A percentile compares a stretch with the other conserved stretches of the same genome.
Evolutionary conservation across 2,888 invertebrate genomes (phyloP).

Genomic region (Agapostemon virescens): DNA sequence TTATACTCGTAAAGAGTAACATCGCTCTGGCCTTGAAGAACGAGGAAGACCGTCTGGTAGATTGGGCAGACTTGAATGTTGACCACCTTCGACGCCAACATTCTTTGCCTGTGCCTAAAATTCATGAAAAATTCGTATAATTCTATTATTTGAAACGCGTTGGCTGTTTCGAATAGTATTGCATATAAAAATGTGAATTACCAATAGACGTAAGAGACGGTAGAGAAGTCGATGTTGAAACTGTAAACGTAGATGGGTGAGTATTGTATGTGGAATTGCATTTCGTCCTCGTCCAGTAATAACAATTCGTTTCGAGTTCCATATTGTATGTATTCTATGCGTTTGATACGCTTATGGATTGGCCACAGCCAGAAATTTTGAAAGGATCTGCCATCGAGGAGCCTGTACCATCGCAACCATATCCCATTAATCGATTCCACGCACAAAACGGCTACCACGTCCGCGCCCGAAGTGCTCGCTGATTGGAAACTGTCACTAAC

Average conservation of each 20-base stretch:
- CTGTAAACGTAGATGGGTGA: constrained; percentile 76
- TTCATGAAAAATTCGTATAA: too few species aligned
- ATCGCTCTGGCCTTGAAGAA: constrained; percentile 54
- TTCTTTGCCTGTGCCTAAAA: constrained; percentile 64
- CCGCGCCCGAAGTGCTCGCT: not conserved
- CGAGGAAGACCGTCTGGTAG: constrained; percentile 57
- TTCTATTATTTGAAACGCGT: not conserved
- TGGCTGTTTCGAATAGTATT: not conserved
- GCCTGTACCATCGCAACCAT: constrained; percentile 75
- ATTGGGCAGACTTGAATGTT: constrained; percentile 66
- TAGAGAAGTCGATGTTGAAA: constrained; percentile 67
- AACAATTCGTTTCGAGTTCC: constrained; percentile 69
- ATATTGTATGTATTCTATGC: constrained; percentile 69
- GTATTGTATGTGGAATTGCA: constrained; percentile 45
- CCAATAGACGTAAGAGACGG: constrained; percentile 70
- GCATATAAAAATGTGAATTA: constrained; percentile 58
- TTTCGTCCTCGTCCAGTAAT: constrained; percentile 64
- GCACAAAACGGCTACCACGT: constrained; percentile 68
- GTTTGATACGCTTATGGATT: constrained; percentile 64
- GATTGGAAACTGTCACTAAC: constrained; percentile 26
- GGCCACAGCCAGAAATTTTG: constrained; percentile 71
- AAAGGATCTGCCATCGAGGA: constrained; percentile 59
- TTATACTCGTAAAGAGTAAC: constrained; percentile 68
- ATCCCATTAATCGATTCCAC: constrained; percentile 55
- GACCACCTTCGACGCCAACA: constrained; percentile 49